Percentiles rank a stretch among this genome's conserved stretches.
These are phyloP conservation scores for Odobenus rosmarus DNA, from an alignment of 2,113 vertebrate species.

Conservation along the genomic window DNA sequence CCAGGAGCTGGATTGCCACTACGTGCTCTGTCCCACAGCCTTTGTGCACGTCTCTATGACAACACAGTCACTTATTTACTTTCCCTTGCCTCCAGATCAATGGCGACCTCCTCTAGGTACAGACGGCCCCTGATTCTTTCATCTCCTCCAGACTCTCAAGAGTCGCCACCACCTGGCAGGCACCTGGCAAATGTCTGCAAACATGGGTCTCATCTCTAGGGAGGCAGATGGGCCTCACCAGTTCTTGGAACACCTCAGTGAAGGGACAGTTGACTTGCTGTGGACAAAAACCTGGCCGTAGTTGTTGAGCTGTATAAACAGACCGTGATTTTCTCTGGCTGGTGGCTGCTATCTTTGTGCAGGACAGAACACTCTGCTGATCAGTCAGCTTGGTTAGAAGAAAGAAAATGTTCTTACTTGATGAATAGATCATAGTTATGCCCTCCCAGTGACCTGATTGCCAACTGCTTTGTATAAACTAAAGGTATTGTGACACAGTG, in stretches of 20 bases:
- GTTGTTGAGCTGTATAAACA: not conserved
- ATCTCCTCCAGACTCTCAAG: not conserved
- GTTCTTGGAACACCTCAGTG: not conserved
- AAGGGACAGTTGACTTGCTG: not conserved
- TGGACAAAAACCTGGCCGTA: not conserved
- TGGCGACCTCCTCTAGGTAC: not conserved
- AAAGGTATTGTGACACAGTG: not conserved
- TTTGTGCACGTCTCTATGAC: not conserved
- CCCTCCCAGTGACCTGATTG: not conserved
- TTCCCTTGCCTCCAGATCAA: not conserved
- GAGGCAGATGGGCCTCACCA: not conserved
- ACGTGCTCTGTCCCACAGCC: not conserved
- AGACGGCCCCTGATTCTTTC: not conserved
- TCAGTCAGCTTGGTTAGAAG: not conserved
- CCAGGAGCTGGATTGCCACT: not conserved
- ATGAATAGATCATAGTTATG: not conserved
- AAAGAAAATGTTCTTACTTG: not conserved
- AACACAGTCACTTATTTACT: not conserved
- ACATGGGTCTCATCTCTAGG: not conserved
- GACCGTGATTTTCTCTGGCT: fast-evolving
- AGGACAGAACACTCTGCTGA: not conserved
- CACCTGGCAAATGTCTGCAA: not conserved
- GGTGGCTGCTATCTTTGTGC: not conserved
- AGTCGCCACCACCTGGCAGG: not conserved
- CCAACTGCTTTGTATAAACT: not conserved